These are phyloP conservation scores for Stenolophus ochropezus DNA, from an alignment of 2,888 invertebrate genomes.

Conservation along the genomic window DNA sequence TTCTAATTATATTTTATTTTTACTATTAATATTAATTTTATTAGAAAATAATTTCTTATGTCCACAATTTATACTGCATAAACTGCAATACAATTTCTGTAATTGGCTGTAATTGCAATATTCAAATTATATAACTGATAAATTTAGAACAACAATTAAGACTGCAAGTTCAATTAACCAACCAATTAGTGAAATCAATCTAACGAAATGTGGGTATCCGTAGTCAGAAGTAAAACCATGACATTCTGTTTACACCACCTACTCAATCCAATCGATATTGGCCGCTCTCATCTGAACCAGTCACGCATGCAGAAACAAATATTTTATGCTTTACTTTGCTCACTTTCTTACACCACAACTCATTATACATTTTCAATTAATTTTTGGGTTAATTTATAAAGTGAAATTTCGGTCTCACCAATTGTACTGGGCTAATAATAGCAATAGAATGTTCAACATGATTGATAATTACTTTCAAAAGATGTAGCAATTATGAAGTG, in stretches of 20 bases:
- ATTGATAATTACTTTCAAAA: conserved; percentile 39
- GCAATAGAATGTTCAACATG: conserved; percentile 7
- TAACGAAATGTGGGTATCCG: background rate
- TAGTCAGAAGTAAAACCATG: conserved; percentile 14
- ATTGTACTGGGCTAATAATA: conserved; percentile 12
- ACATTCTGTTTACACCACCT: conserved; percentile 34
- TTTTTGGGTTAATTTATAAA: conserved; percentile 36
- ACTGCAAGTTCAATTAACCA: conserved; percentile 6
- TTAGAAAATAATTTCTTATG: too few species aligned
- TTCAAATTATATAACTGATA: conserved; percentile 15
- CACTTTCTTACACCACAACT: conserved; percentile 29
- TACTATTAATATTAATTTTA: too few species aligned
- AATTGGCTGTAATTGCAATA: background rate
- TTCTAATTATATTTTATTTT: too few species aligned
- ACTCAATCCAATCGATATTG: background rate
- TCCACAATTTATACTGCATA: too few species aligned
- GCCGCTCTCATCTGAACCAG: conserved; percentile 15
- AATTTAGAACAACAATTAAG: conserved; percentile 27
- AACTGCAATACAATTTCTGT: background rate
- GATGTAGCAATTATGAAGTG: conserved; percentile 22
- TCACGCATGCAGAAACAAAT: conserved; percentile 18
- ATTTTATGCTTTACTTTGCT: conserved; percentile 18
- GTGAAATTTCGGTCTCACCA: conserved; percentile 24
- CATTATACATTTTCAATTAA: conserved; percentile 31
- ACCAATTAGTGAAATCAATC: conserved; percentile 14